Evolutionary conservation across 2,113 vertebrate genomes (phyloP).

Genomic region (Oreochromis spilurus): DNA sequence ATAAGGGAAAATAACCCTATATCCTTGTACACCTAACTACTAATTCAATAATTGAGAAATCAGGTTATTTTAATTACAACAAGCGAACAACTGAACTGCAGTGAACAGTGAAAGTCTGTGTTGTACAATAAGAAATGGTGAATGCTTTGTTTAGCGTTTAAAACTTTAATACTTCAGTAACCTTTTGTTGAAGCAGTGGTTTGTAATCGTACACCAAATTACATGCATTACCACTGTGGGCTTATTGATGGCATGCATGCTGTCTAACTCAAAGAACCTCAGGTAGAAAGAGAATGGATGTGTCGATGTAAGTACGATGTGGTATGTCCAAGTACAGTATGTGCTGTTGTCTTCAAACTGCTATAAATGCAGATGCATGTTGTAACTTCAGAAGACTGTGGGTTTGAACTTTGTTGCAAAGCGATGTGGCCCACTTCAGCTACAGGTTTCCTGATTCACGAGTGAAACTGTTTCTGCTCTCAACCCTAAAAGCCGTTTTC

Average conservation of each 20-base stretch:
- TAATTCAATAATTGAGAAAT: not conserved
- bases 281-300: not conserved
- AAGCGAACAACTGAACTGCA: not conserved
- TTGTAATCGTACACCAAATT: not conserved
- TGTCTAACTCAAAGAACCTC: not conserved
- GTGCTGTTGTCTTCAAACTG: not conserved
- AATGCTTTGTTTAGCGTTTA: not conserved
- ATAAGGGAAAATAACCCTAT: not conserved
- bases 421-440: not conserved
- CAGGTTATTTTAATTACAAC: not conserved
- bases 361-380: not conserved
- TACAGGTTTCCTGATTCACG: constrained; percentile 12
- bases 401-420: not conserved
- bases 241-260: not conserved
- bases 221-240: not conserved
- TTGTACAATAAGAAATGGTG: not conserved
- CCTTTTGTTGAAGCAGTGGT: not conserved
- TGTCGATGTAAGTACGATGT: not conserved
- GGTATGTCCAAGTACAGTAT: not conserved
- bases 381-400: not conserved
- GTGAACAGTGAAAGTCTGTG: not conserved
- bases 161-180: not conserved
- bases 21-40: not conserved
- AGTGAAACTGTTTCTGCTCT: not conserved
- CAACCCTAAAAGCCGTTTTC: not conserved